A percentile compares a stretch with the other conserved stretches of the same genome.
Conservation (phyloP, 2,113 vertebrate species). For the Vombatus ursinus region DNA sequence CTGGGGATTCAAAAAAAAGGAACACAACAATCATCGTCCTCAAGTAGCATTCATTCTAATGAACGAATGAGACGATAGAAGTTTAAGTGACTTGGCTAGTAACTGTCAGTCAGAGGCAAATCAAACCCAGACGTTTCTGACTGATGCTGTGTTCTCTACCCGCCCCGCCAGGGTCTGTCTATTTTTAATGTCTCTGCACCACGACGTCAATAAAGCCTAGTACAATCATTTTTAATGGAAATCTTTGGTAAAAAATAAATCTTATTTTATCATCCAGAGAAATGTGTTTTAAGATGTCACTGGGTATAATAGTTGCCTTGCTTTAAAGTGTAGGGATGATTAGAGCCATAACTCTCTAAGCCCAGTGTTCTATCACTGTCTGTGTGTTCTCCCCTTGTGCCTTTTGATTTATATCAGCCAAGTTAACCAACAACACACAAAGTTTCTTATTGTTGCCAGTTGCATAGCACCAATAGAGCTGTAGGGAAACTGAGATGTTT, state of each 20-base stretch:
- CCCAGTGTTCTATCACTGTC: conserved; percentile 6
- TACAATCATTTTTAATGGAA: neutral
- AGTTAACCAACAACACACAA: neutral
- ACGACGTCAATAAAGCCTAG: neutral
- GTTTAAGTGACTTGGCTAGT: neutral
- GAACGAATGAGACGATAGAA: neutral
- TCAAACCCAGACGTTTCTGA: neutral
- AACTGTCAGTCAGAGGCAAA: neutral
- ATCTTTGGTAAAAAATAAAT: conserved; percentile 1
- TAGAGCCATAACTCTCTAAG: neutral
- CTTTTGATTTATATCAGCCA: conserved; percentile 4
- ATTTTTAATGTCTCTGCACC: neutral
- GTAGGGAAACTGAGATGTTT: neutral
- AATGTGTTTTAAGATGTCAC: conserved; percentile 9
- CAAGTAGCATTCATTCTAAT: neutral
- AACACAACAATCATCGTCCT: neutral
- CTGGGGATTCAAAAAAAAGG: neutral
- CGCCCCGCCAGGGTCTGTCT: neutral
- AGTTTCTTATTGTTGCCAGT: conserved; percentile 3
- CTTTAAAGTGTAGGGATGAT: neutral
- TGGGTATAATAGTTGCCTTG: conserved; percentile 38
- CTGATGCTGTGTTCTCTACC: neutral
- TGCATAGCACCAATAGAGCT: neutral
- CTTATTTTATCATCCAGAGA: conserved; percentile 43
- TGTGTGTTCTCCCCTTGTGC: neutral